Conservation (phyloP, 2,113 vertebrate genomes). For the Phrynosoma blainvillii region DNA sequence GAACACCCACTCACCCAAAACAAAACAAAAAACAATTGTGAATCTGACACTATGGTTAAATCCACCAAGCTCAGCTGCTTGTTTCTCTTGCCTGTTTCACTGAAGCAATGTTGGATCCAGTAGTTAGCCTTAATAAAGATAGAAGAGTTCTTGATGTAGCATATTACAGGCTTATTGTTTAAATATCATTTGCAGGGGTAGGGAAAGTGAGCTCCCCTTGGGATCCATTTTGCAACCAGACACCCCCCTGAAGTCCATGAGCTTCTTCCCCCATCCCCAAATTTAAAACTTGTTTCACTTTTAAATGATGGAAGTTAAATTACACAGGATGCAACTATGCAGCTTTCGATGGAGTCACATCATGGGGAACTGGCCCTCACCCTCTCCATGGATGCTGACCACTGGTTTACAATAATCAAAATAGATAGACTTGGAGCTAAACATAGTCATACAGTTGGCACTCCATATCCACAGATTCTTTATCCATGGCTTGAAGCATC, state of each 20-base stretch:
- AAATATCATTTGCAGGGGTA: background rate
- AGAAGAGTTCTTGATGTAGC: background rate
- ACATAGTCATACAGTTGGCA: no score
- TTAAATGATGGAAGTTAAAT: no score
- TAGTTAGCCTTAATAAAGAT: background rate
- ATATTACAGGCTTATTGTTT: background rate
- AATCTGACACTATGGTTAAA: background rate
- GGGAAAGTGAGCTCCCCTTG: background rate
- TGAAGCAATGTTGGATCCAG: background rate
- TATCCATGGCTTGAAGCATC: no score
- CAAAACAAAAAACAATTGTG: no score
- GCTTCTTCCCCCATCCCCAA: background rate
- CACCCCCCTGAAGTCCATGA: background rate
- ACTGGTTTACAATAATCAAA: no score
- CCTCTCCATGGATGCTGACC: no score
- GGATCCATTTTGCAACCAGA: background rate
- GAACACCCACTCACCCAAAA: no score
- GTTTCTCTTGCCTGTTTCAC: background rate
- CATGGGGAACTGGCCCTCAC: no score
- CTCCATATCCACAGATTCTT: no score
- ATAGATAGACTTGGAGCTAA: no score
- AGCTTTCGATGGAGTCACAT: no score
- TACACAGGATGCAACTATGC: no score
- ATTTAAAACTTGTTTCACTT: background rate
- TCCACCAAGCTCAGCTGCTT: background rate